Evolutionary conservation across 2,113 vertebrate species (phyloP), one percentile per base, ranked within the genome.

Genomic region (Hipposideros armiger): DNA sequence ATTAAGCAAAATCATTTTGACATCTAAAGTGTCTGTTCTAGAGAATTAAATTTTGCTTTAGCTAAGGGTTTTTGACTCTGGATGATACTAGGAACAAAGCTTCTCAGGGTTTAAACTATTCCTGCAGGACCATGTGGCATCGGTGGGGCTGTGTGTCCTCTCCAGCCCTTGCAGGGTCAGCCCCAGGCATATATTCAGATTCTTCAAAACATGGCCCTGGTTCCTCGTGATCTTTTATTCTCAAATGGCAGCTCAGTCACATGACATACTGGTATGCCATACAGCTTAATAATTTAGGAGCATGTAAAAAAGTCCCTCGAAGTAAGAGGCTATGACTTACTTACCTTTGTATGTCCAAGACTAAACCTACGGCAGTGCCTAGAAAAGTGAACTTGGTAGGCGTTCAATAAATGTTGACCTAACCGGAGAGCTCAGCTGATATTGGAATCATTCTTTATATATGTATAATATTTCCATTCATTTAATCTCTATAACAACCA

Each of bases 1-100:
- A 95, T 98, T 97, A 98, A 84, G 62, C 60, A 96, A 81, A 92
- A 77, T 40, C 81, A 88, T 97, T 90, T 96, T 92, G 91, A 93
- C 62, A 69, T 1, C 90, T 96, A 86, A n/a, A 90, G 87, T 86
- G 66, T 64, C 64, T 86, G 87, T 80, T 98, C 91, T 91, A 94
- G 97, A 96, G 89, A 95, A 82, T 96, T 90, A 97, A 96, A 83
- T 95, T 76, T 78, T 96, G 66, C 76, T 89, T 91, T 89, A 62
- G 78, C 86, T 89, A 54, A 95, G 86, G 73, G 58, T 94, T 97
- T 94, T 93, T 50, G 64, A 45, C 94, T 97, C 56, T 60, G 76
- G 58, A 83, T 92, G 36, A 56, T 95, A 45, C n/a, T 96, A 80
- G 54, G 42, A 95, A 69, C 24, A 60, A 3, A 28, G 82, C 7